phyloP scores from a whole-genome alignment of 2,113 vertebrate species.

The Rhea americana region DNA sequence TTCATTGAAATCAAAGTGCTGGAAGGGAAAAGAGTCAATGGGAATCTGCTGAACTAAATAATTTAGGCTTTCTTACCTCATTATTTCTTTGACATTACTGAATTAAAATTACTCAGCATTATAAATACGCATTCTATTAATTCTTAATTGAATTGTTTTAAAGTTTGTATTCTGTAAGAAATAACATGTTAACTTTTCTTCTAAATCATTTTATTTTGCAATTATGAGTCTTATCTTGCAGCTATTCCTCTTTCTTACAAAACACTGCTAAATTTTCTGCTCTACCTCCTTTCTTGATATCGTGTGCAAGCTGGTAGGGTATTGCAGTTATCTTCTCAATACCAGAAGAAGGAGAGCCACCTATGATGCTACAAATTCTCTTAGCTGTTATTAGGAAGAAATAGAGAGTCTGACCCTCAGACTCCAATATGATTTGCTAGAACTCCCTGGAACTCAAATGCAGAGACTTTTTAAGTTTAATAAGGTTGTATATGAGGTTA shows the following conservation, averaged over 20 bases:
- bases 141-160: background rate
- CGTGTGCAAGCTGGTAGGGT: background rate
- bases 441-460: background rate
- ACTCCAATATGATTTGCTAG: background rate
- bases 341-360: background rate
- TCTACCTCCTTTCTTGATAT: background rate
- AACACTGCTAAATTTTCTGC: background rate
- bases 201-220: background rate
- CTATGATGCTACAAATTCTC: background rate
- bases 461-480: background rate
- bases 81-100: background rate
- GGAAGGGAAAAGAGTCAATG: background rate
- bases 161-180: background rate
- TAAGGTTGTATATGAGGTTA: background rate
- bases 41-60: constrained; percentile 30
- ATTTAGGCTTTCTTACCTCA: constrained; percentile 18
- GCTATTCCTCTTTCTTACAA: background rate
- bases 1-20: constrained; percentile 47
- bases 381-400: background rate
- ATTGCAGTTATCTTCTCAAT: background rate
- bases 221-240: background rate
- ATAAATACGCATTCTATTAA: background rate
- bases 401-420: background rate
- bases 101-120: background rate
- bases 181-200: background rate